These are phyloP conservation scores for Enteromius paludinosus DNA, from an alignment of 2,797 vertebrate species.

Conservation along the genomic window DNA sequence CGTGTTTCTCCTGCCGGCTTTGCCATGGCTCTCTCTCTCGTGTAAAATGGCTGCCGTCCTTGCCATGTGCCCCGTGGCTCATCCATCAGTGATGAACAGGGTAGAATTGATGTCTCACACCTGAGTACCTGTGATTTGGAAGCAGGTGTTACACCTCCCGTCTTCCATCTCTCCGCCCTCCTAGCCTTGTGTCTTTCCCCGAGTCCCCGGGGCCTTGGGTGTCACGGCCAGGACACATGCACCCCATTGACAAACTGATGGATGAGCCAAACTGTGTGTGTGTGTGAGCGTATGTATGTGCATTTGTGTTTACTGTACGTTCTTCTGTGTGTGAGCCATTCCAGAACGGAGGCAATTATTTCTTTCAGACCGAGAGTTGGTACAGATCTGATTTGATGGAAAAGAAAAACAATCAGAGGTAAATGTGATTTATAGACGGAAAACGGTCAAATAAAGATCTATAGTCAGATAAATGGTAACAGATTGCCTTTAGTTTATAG, in stretches of 20 bases:
- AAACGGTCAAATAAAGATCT: slow-evolving; percentile 24
- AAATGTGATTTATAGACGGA: slow-evolving; percentile 8
- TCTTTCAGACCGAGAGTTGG: not conserved
- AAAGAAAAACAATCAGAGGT: slow-evolving; percentile 21
- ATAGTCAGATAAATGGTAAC: slow-evolving; percentile 9
- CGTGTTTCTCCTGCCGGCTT: slow-evolving; percentile 16
- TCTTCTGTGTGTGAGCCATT: slow-evolving; percentile 16
- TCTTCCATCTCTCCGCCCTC: slow-evolving; percentile 22
- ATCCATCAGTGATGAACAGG: slow-evolving; percentile 36
- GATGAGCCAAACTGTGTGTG: slow-evolving; percentile 24
- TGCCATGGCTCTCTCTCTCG: not conserved
- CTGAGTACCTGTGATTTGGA: slow-evolving; percentile 54
- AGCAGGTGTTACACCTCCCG: slow-evolving; percentile 36
- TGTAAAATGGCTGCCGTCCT: slow-evolving; percentile 43
- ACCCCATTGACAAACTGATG: slow-evolving; percentile 42
- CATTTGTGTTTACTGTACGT: slow-evolving; percentile 24
- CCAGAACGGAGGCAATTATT: not conserved
- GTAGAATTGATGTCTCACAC: slow-evolving; percentile 56
- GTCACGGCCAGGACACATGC: slow-evolving; percentile 54
- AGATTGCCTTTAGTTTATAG: slow-evolving; percentile 17
- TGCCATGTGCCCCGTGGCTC: slow-evolving; percentile 30
- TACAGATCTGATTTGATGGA: slow-evolving; percentile 9
- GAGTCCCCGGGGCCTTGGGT: slow-evolving; percentile 43
- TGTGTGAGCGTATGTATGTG: slow-evolving; percentile 10
- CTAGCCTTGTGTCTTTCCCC: slow-evolving; percentile 47